phyloP scores from a whole-genome alignment of 64 coral and sea anemone species.

The Porites lutea region DNA sequence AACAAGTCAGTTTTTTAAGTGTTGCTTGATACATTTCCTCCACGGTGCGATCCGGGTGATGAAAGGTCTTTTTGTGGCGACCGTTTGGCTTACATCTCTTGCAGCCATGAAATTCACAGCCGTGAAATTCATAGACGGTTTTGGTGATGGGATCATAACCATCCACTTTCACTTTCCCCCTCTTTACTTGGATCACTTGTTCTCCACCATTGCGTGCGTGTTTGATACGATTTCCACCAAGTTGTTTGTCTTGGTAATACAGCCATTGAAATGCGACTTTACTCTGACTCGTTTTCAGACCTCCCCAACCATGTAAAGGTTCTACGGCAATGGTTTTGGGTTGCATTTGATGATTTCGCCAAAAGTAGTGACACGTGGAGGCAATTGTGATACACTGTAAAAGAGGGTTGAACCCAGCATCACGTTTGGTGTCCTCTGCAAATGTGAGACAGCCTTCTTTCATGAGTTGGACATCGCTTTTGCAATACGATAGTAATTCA shows the following conservation, averaged over 20 bases:
- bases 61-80: not conserved
- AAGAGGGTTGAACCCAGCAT: slow-evolving; percentile 9
- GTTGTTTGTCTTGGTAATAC: not conserved
- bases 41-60: not conserved
- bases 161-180: not conserved
- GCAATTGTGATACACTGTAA: slow-evolving; percentile 22
- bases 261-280: not conserved
- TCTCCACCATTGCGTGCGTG: not conserved
- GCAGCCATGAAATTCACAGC: slow-evolving; percentile 27
- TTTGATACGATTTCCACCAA: not conserved
- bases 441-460: not conserved
- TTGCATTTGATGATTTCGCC: not conserved
- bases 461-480: slow-evolving; percentile 6
- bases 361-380: not conserved
- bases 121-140: slow-evolving; percentile 29
- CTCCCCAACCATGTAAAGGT: not conserved
- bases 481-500: not conserved
- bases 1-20: not conserved
- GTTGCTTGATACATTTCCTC: not conserved
- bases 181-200: not conserved
- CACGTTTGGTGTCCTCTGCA: not conserved
- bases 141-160: not conserved
- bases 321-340: not conserved
- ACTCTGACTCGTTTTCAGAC: not conserved
- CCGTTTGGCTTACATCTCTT: not conserved